These are phyloP conservation scores for Capromys pilorides DNA, from an alignment of 2,797 vertebrate species.

Conservation along the genomic window DNA sequence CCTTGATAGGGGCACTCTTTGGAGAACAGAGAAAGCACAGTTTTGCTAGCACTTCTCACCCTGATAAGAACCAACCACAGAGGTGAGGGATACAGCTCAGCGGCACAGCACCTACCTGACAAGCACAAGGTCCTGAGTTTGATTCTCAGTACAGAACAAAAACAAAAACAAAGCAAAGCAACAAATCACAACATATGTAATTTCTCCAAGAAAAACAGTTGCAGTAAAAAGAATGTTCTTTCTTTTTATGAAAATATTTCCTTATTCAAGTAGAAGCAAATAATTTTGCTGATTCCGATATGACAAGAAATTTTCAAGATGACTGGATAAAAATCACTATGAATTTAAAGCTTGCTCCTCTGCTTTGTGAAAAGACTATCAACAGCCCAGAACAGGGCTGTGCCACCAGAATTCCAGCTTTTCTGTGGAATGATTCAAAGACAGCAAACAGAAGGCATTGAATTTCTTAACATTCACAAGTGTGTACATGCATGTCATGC, in stretches of 20 bases:
- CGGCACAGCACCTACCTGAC: no score
- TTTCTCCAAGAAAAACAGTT: constrained; percentile 66
- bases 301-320: constrained; percentile 64
- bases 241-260: constrained; percentile 61
- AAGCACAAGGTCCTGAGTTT: no score
- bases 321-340: constrained; percentile 21
- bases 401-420: constrained; percentile 77
- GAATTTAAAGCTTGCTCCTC: constrained; percentile 43
- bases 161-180: no score
- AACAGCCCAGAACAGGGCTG: constrained; percentile 61
- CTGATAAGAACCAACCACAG: neutral
- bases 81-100: no score
- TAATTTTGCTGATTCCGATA: constrained; percentile 61
- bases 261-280: constrained; percentile 54
- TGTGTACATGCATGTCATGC: constrained; percentile 37
- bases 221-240: constrained; percentile 40
- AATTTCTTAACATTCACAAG: constrained; percentile 70
- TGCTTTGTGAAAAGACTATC: constrained; percentile 67
- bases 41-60: neutral
- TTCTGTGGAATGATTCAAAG: constrained; percentile 78
- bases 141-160: no score
- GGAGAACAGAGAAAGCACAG: neutral
- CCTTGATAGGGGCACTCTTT: neutral
- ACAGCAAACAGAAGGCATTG: constrained; percentile 71
- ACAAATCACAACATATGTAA: constrained; percentile 10